phyloP scores from a whole-genome alignment of 2,888 invertebrate species.

The Trichopria drosophilae region DNA sequence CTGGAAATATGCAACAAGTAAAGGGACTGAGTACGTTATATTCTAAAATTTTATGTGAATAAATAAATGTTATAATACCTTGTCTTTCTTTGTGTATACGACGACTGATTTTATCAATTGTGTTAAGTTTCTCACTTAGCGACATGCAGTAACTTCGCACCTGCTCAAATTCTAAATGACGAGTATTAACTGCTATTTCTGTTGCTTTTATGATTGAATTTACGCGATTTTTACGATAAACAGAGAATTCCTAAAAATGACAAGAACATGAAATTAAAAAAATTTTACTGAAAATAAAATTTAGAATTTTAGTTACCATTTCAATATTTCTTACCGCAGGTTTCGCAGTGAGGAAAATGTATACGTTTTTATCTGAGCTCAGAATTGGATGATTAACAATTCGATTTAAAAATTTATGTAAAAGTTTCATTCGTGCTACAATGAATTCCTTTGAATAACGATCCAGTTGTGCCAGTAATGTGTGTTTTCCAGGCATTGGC shows the following conservation, averaged over 20 bases:
- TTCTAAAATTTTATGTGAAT: constrained; percentile 1
- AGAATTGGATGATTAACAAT: constrained; percentile 72
- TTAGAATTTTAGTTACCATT: not conserved
- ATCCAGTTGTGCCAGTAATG: constrained; percentile 68
- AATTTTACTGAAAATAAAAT: not conserved
- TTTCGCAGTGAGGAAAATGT: constrained; percentile 69
- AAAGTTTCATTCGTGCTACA: constrained; percentile 66
- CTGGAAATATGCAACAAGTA: constrained; percentile 44
- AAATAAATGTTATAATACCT: constrained; percentile 49
- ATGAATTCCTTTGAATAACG: constrained; percentile 74
- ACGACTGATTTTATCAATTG: constrained; percentile 67
- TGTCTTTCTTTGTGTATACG: constrained; percentile 68
- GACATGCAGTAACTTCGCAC: constrained; percentile 65
- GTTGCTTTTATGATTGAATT: constrained; percentile 62
- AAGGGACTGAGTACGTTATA: constrained; percentile 2
- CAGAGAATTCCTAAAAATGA: constrained; percentile 64
- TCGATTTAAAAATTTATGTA: constrained; percentile 69
- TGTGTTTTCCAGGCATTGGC: constrained; percentile 74
- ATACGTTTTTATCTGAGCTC: constrained; percentile 67
- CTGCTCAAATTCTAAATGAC: constrained; percentile 67
- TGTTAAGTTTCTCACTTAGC: constrained; percentile 66
- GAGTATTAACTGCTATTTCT: constrained; percentile 63
- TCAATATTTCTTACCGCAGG: constrained; percentile 60
- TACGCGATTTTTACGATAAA: constrained; percentile 65
- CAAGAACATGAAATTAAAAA: constrained; percentile 9